Percentiles rank a stretch among this genome's conserved stretches.
These are phyloP conservation scores for Cryptoprocta ferox DNA, from an alignment of 2,797 vertebrate genomes.

Conservation along the genomic window DNA sequence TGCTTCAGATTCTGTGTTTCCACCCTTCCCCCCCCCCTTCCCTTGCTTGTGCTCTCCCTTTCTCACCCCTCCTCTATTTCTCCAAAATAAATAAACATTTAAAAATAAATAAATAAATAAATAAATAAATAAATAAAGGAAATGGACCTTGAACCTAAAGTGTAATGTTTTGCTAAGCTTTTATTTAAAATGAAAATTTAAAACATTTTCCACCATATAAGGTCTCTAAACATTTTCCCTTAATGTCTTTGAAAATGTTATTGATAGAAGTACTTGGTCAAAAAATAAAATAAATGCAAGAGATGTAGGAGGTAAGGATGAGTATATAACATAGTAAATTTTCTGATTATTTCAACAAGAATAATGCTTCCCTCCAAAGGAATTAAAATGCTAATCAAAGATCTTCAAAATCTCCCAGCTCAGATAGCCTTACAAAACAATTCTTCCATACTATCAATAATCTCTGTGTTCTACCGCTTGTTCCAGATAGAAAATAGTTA, in stretches of 20 bases:
- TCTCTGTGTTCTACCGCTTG: background rate
- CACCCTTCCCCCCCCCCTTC: too few relatives aligned
- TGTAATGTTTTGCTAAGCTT: background rate
- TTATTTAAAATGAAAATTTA: conserved; percentile 16
- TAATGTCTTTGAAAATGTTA: background rate
- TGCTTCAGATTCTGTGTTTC: too few relatives aligned
- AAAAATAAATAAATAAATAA: too few relatives aligned
- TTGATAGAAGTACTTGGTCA: background rate
- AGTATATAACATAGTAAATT: background rate
- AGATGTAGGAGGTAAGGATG: background rate
- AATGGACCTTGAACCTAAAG: background rate
- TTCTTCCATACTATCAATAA: background rate
- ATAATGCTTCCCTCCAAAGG: background rate
- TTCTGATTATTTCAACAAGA: conserved; percentile 2
- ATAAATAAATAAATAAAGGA: too few relatives aligned
- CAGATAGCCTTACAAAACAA: background rate
- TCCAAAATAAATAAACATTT: too few relatives aligned
- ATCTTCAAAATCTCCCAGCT: background rate
- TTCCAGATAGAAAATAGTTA: background rate
- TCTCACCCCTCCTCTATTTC: too few relatives aligned
- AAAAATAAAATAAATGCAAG: conserved; percentile 6
- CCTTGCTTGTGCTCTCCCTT: too few relatives aligned
- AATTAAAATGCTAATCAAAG: conserved; percentile 13
- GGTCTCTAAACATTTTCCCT: background rate
- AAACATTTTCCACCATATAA: background rate